Evolutionary conservation across 1,140 invertebrate genomes (phyloP).

Genomic region (Ostrea denselamellosa): DNA sequence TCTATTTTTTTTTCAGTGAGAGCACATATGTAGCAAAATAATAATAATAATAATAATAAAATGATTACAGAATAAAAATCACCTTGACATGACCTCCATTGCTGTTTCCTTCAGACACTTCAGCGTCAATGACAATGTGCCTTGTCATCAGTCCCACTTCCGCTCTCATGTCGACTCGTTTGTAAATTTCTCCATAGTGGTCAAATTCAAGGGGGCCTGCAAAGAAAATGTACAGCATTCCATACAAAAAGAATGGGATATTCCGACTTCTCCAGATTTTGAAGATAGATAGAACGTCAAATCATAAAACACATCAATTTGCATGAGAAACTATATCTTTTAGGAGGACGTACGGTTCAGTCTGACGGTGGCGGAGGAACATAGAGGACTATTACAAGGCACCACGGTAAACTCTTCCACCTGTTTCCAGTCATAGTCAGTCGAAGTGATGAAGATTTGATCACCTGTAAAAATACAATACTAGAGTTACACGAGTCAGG

Average conservation of each 20-base stretch:
- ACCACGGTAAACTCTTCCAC: slow-evolving; percentile 32
- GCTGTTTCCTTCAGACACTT: slow-evolving; percentile 21
- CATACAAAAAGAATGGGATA: no score
- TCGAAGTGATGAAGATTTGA: slow-evolving; percentile 42
- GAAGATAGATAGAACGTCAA: no score
- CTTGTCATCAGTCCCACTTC: slow-evolving; percentile 57
- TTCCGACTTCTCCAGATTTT: no score
- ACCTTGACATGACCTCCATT: slow-evolving; percentile 40
- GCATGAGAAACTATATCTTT: no score
- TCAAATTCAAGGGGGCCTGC: slow-evolving; percentile 8
- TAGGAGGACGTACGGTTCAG: slow-evolving; percentile 15
- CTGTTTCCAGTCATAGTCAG: slow-evolving; percentile 46
- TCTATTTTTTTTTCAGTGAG: no score
- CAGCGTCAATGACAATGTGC: slow-evolving; percentile 52
- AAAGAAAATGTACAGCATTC: neutral
- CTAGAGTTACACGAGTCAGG: no score
- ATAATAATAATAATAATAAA: neutral
- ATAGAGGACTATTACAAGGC: neutral
- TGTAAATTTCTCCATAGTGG: slow-evolving; percentile 51
- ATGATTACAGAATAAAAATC: neutral
- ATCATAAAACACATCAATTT: no score
- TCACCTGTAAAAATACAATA: slow-evolving; percentile 43
- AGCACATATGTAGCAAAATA: no score
- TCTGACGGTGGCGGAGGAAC: slow-evolving; percentile 30
- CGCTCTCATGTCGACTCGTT: slow-evolving; percentile 53